A percentile compares a stretch with the other conserved stretches of the same genome.
Conservation (phyloP, 2,113 vertebrate species). For the Apteryx owenii region DNA sequence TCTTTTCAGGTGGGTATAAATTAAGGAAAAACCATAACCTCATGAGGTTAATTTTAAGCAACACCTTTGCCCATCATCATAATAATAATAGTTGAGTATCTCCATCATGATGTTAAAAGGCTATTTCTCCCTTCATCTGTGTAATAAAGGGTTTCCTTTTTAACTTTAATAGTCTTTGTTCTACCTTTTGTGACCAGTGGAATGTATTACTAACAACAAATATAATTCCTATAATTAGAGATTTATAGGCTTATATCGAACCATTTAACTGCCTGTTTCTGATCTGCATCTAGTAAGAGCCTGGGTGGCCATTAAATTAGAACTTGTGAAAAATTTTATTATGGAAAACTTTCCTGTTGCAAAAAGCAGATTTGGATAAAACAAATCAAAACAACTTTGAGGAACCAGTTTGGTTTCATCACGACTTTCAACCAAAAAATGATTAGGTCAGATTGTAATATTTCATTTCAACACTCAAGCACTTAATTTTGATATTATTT, state of each 20-base stretch:
- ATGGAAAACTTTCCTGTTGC: background rate
- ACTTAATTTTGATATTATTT: background rate
- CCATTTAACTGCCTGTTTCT: background rate
- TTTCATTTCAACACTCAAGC: background rate
- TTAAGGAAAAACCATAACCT: background rate
- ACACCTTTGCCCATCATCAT: background rate
- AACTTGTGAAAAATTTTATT: background rate
- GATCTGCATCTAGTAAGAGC: background rate
- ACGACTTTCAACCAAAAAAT: background rate
- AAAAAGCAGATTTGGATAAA: background rate
- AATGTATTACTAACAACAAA: slow-evolving; percentile 8
- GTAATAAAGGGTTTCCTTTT: slow-evolving; percentile 20
- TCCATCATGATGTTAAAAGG: background rate
- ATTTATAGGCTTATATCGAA: background rate
- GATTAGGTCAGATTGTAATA: background rate
- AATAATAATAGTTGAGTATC: background rate
- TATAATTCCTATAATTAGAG: slow-evolving; percentile 1
- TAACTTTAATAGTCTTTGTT: slow-evolving; percentile 8
- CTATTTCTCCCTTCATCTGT: background rate
- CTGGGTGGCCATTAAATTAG: background rate
- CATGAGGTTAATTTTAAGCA: background rate
- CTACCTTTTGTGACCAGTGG: background rate
- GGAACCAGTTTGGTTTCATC: background rate
- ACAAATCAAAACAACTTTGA: background rate
- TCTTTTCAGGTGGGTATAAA: slow-evolving; percentile 15